These are phyloP conservation scores for Syngnathus acus DNA, from an alignment of 2,797 vertebrate species.

Conservation along the genomic window DNA sequence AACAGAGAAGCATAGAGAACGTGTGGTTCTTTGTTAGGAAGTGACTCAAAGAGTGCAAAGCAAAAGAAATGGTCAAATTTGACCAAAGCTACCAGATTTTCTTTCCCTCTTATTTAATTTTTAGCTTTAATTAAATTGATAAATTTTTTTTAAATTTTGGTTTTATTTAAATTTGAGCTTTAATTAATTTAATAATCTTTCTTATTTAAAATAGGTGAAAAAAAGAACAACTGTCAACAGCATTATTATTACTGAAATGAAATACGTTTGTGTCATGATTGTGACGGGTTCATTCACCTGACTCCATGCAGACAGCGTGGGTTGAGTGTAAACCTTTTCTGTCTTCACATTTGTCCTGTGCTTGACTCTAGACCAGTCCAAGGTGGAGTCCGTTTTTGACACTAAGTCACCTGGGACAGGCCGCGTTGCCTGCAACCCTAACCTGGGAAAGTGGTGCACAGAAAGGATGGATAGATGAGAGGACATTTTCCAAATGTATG, in stretches of 20 bases:
- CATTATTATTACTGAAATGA: too few species aligned
- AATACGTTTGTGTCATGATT: neutral
- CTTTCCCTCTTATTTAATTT: too few species aligned
- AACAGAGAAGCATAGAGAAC: neutral
- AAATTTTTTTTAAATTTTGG: too few species aligned
- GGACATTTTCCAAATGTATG: neutral
- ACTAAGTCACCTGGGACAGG: neutral
- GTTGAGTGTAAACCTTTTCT: neutral
- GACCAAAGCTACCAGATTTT: too few species aligned
- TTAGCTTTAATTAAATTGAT: too few species aligned
- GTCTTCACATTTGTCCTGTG: neutral
- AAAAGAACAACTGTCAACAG: too few species aligned
- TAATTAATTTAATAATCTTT: too few species aligned
- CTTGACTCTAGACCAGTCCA: neutral
- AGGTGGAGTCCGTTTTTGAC: neutral
- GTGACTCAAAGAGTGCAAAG: too few species aligned
- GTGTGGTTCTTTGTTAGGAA: neutral
- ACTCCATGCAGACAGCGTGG: neutral
- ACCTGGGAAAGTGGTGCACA: neutral
- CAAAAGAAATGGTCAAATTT: too few species aligned
- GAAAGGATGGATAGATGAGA: neutral
- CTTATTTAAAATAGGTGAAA: too few species aligned
- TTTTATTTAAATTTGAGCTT: too few species aligned
- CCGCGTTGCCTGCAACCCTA: neutral
- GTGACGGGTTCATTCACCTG: neutral